Evolutionary conservation across 2,888 invertebrate species (phyloP), one percentile per base, ranked within the genome.

Genomic region (Mystacides longicornis): DNA sequence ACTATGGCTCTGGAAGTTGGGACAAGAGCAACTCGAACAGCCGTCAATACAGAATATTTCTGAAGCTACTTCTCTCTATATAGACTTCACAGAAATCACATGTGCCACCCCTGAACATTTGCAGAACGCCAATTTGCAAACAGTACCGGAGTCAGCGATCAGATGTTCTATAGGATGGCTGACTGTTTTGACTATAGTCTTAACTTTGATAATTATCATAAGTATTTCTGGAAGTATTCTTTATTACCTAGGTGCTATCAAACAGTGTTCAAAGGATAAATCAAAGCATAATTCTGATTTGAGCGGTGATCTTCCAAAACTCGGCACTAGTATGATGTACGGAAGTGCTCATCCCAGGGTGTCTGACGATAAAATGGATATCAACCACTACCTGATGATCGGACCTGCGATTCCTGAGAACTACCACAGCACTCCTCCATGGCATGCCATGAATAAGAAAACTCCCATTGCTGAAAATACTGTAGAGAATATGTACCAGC

Each of bases 1-100:
- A 57, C 77, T 88, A 59, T 93, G 93, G 93, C 74, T 93, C 45
- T 90, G 90, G 89, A 85, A 85, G 66, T 76, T 91, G 47, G 78
- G 70, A 49, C 5, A 61, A 19, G 50, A 66, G 62, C 55, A 55
- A 27, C 18, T 52, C 9, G 59, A 59, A 27, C 56, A 52, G 37
- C 23, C 58, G 2, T 31, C 48, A 3, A 18, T 50, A 11, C 16
- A 23, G 2, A 59, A 57, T 21, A 27, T 51, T 2, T 31, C 56
- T 11, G 65, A 70, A 42, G 72, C 71, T 64, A 63, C 70, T 49
- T 70, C 71, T 64, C 66, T 77, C 47, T 73, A 72, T 64, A 74
- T 83, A 63, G 82, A 82, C 67, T 76, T 80, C 55, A 76, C 79
- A 59, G 74, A 78, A 56, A 76, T 83, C 37, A 73, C 74, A 65